A percentile compares a stretch with the other conserved stretches of the same genome.
Conservation (phyloP, 37 sponge, comb jelly and placozoan species). For the Beroe forskalii region DNA sequence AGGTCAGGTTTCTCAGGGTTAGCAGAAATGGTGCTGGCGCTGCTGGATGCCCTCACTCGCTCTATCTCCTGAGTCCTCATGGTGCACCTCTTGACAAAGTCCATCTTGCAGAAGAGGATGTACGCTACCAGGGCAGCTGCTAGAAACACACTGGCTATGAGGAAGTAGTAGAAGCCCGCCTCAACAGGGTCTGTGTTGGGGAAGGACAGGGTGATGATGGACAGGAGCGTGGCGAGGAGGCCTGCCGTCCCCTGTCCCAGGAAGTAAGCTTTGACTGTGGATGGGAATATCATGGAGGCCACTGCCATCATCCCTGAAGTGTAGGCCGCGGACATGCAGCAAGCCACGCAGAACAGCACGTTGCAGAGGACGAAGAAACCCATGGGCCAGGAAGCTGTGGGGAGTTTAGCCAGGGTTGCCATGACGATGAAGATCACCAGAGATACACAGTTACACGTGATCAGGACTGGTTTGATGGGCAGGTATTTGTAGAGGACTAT, state of each 20-base stretch:
- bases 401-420: background rate
- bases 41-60: background rate
- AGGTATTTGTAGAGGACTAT: conserved; percentile 1
- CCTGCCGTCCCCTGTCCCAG: conserved; percentile 46
- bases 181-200: conserved; percentile 35
- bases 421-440: conserved; percentile 11
- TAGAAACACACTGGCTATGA: conserved; percentile 11
- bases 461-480: conserved; percentile 37
- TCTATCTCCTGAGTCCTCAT: background rate
- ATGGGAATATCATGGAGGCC: conserved; percentile 12
- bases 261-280: conserved; percentile 3
- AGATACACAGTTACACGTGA: conserved; percentile 30
- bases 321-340: conserved; percentile 21
- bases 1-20: background rate
- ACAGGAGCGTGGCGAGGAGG: conserved; percentile 22
- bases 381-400: conserved; percentile 18
- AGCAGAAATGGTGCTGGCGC: background rate
- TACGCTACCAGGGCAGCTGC: conserved; percentile 8
- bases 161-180: conserved; percentile 64
- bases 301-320: conserved; percentile 54
- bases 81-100: conserved; percentile 4
- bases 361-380: conserved; percentile 8
- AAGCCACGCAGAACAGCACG: conserved; percentile 31
- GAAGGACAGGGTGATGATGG: conserved; percentile 36
- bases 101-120: background rate